Base-by-base conservation (phyloP, 2,797 vertebrate genomes). In the Etheostoma perlongum region DNA sequence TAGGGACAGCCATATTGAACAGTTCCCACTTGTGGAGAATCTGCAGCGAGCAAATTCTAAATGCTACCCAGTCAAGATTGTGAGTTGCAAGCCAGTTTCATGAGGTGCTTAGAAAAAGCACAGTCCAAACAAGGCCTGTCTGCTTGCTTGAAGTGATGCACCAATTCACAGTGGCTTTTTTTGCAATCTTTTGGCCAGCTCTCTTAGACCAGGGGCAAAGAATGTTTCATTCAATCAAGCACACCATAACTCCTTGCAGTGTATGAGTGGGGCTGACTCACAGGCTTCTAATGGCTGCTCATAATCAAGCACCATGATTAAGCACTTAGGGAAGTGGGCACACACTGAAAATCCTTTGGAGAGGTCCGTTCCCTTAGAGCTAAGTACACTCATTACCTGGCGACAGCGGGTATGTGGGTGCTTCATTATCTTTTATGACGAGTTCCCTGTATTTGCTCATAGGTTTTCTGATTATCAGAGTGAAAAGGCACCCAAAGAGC, bases 241-340 rank as follows among this genome's bases (percentile, higher is more conserved):
- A 66, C 78, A 68, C 81, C 75, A 82, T 91, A 90, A 91, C 89
- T 93, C 89, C 88, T 92, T 82, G 73, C 91, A 81, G 90, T 87
- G 87, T 85, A 88, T 74, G 79, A 93, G 88, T 89, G 90, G 83
- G 85, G 81, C 86, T 91, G 90, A 94, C 79, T 92, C 91, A 91
- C 86, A 86, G 85, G 85, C 87, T 82, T 85, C 90, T 93, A 94
- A 93, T 91, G 92, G 90, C 85, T 86, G 90, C 86, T 93, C 86
- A 88, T 93, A 91, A 93, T 93, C 91, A 93, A 93, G 92, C 90
- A 92, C 90, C 88, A 84, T 91, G 90, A 92, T 93, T 92, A 94
- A 91, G 91, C 91, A 92, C 91, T 93, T 82, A 84, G 92, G 83
- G 84, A 91, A 93, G 90, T 91, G 90, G 91, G 85, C 88, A 85